A percentile compares a stretch with the other conserved stretches of the same genome.
These are phyloP conservation scores for Mechanitis messenoides DNA, from an alignment of 2,888 invertebrate species.

Conservation along the genomic window DNA sequence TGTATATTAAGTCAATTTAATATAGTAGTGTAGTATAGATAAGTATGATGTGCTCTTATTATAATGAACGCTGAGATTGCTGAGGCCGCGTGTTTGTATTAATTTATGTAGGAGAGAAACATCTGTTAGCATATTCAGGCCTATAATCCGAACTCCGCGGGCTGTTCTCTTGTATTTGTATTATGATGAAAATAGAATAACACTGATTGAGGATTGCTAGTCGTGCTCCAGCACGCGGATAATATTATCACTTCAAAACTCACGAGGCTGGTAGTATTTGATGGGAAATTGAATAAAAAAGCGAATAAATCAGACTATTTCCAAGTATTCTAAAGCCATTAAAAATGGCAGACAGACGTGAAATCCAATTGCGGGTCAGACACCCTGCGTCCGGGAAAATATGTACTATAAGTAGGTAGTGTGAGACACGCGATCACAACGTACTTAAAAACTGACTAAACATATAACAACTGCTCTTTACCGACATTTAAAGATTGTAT, in stretches of 20 bases:
- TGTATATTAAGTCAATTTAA: no score
- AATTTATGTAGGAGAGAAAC: constrained; percentile 53
- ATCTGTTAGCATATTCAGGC: constrained; percentile 53
- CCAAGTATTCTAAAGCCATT: constrained; percentile 3
- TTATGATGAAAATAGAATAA: constrained; percentile 7
- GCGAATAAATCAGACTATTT: neutral
- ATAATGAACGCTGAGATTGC: no score
- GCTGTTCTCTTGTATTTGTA: constrained; percentile 20
- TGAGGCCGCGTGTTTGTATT: constrained; percentile 27
- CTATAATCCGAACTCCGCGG: constrained; percentile 45
- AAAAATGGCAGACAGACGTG: constrained; percentile 14
- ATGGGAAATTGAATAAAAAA: neutral
- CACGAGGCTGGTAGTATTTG: neutral
- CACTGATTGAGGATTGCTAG: no score
- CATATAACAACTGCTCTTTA: no score
- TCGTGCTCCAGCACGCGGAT: no score
- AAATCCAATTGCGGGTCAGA: constrained; percentile 15
- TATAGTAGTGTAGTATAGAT: no score
- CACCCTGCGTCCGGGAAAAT: constrained; percentile 4
- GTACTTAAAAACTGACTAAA: no score
- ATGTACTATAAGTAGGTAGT: neutral
- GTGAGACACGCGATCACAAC: no score
- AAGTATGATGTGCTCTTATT: no score
- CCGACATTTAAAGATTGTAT: no score
- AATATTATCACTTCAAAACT: constrained; percentile 5